These are phyloP conservation scores for Corella eumyota DNA, from an alignment of 23 tunicate genomes.

Conservation along the genomic window DNA sequence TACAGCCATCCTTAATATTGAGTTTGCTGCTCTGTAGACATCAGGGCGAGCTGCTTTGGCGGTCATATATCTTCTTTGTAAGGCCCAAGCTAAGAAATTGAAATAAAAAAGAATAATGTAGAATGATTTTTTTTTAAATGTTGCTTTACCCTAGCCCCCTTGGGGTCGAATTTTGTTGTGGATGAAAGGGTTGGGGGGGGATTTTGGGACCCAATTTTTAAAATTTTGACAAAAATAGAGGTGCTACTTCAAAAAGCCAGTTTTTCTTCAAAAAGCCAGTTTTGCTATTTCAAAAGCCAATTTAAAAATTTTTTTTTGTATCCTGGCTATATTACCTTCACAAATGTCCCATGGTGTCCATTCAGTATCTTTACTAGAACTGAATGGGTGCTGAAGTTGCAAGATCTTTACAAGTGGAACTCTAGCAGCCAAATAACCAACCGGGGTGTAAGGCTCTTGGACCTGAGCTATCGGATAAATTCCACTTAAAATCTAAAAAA, in stretches of 20 bases:
- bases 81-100: slow-evolving; percentile 55
- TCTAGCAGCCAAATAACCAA: slow-evolving; percentile 79
- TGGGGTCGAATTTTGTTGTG: too few species aligned
- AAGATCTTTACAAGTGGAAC: slow-evolving; percentile 52
- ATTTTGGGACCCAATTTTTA: too few species aligned
- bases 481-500: slow-evolving; percentile 56
- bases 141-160: too few species aligned
- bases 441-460: slow-evolving; percentile 90
- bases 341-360: slow-evolving; percentile 96
- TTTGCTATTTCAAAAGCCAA: too few species aligned
- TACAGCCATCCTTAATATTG: slow-evolving; percentile 82
- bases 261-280: too few species aligned
- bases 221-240: too few species aligned
- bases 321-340: slow-evolving; percentile 50
- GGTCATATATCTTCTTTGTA: slow-evolving; percentile 51
- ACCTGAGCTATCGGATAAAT: slow-evolving; percentile 94
- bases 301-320: too few species aligned
- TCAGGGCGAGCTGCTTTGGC: slow-evolving; percentile 83
- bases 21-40: slow-evolving; percentile 87
- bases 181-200: too few species aligned
- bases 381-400: slow-evolving; percentile 22
- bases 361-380: not conserved
- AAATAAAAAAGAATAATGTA: not conserved
- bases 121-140: too few species aligned
- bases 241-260: too few species aligned